Percentiles rank a stretch among this genome's conserved stretches.
phyloP scores from a whole-genome alignment of 2,888 invertebrate species.

The Hypercompe scribonia region DNA sequence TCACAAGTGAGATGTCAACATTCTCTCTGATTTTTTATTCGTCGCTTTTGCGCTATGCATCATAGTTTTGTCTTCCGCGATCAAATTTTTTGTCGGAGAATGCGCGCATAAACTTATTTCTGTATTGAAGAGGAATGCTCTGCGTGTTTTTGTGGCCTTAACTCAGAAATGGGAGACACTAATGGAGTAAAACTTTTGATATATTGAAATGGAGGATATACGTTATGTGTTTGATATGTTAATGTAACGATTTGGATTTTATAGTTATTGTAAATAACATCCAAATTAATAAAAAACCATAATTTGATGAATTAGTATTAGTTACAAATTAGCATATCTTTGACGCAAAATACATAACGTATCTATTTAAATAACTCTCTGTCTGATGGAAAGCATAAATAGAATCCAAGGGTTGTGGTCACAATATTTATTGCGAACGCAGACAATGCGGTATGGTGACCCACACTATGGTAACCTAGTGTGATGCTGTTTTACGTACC shows the following conservation, averaged over 20 bases:
- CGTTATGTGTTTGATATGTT: neutral
- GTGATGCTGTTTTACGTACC: no score
- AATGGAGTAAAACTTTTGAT: conserved; percentile 24
- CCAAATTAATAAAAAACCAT: neutral
- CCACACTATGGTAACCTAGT: no score
- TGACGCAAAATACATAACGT: no score
- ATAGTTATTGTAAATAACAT: neutral
- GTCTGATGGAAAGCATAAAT: no score
- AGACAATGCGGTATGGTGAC: no score
- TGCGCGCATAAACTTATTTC: conserved; percentile 26
- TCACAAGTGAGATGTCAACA: conserved; percentile 76
- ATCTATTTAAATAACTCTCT: no score
- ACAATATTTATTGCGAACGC: no score
- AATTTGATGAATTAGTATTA: no score
- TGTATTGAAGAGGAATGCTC: conserved; percentile 11
- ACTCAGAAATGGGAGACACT: conserved; percentile 11
- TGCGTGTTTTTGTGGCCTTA: conserved; percentile 9
- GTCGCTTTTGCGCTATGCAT: conserved; percentile 72
- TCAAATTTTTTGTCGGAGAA: conserved; percentile 48
- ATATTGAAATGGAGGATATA: neutral
- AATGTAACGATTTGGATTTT: neutral
- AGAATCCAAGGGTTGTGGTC: no score
- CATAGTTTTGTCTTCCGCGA: conserved; percentile 79
- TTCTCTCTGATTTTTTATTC: conserved; percentile 73
- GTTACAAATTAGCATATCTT: no score